Percentiles rank a stretch among this genome's conserved stretches.
These are phyloP conservation scores for Polypedilum vanderplanki DNA, from an alignment of 1,140 invertebrate species.

Conservation along the genomic window DNA sequence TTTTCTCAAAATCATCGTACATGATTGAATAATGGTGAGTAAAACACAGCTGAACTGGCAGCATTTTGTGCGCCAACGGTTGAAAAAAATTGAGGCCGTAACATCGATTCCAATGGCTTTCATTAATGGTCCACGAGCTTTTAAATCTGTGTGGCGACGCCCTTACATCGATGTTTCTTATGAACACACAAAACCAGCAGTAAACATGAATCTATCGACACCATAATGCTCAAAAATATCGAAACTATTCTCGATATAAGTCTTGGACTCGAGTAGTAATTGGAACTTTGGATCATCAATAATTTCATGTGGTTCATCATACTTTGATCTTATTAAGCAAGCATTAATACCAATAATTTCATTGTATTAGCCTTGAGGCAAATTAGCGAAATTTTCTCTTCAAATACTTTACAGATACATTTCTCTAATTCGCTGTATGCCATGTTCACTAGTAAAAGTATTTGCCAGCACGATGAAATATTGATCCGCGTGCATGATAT, in stretches of 20 bases:
- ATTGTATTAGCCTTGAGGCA: conserved; percentile 2
- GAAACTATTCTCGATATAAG: not conserved
- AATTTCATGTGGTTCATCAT: not conserved
- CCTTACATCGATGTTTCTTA: conserved; percentile 1
- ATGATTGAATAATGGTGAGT: not conserved
- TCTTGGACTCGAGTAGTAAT: not conserved
- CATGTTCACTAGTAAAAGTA: conserved; percentile 3
- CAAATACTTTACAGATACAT: conserved; percentile 9
- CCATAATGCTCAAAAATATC: not conserved
- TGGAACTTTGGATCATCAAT: not conserved
- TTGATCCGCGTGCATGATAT: conserved; percentile 17
- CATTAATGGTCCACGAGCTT: not conserved
- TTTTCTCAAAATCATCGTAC: not conserved
- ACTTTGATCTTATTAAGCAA: not conserved
- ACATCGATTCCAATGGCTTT: not conserved
- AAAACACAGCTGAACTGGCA: not conserved
- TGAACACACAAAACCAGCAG: conserved; percentile 10
- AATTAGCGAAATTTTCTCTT: conserved; percentile 22
- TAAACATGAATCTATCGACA: not conserved
- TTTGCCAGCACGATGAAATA: conserved; percentile 25
- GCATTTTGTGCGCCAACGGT: conserved; percentile 13
- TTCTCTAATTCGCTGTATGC: not conserved
- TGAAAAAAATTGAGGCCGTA: conserved; percentile 10
- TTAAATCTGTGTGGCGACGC: not conserved
- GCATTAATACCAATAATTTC: conserved; percentile 20